These are phyloP conservation scores for Drosophila falleni DNA, from an alignment of 2,888 invertebrate species.

Conservation along the genomic window DNA sequence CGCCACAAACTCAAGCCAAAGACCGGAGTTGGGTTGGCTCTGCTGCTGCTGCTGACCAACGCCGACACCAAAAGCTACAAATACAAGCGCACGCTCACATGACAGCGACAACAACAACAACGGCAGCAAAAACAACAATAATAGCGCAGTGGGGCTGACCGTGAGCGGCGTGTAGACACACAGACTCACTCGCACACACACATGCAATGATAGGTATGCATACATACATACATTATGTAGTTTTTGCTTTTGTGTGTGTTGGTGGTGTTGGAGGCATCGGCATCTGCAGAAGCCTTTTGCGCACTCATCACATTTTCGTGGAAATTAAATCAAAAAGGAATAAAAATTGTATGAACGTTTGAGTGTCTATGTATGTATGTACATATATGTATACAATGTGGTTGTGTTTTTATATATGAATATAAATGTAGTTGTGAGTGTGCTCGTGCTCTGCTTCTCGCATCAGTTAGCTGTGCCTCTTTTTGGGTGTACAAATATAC, in stretches of 20 bases:
- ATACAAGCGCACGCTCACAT: conserved; percentile 62
- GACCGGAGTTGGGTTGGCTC: conserved; percentile 57
- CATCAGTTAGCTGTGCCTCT: conserved; percentile 30
- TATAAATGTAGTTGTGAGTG: conserved; percentile 12
- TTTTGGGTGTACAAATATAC: conserved; percentile 30
- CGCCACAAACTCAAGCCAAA: conserved; percentile 60
- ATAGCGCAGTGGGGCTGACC: conserved; percentile 66
- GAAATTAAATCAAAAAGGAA: conserved; percentile 81
- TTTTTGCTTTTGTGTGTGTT: conserved; percentile 21
- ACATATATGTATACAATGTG: conserved; percentile 4
- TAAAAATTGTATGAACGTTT: conserved; percentile 49
- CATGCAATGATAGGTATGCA: conserved; percentile 27
- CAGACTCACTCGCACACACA: conserved; percentile 20
- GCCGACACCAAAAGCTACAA: conserved; percentile 62
- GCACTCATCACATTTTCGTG: conserved; percentile 84
- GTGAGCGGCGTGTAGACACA: conserved; percentile 58
- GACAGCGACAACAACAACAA: conserved; percentile 45
- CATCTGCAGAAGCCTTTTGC: conserved; percentile 80
- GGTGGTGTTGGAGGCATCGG: conserved; percentile 59
- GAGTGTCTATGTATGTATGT: conserved; percentile 8
- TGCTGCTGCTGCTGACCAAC: conserved; percentile 40
- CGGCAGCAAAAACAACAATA: conserved; percentile 49
- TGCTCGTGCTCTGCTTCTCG: conserved; percentile 33
- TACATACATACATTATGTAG: conserved; percentile 23
- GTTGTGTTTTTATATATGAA: conserved; percentile 3